Conservation (phyloP, 1,140 invertebrate genomes). For the Harlomillsia oculata region DNA sequence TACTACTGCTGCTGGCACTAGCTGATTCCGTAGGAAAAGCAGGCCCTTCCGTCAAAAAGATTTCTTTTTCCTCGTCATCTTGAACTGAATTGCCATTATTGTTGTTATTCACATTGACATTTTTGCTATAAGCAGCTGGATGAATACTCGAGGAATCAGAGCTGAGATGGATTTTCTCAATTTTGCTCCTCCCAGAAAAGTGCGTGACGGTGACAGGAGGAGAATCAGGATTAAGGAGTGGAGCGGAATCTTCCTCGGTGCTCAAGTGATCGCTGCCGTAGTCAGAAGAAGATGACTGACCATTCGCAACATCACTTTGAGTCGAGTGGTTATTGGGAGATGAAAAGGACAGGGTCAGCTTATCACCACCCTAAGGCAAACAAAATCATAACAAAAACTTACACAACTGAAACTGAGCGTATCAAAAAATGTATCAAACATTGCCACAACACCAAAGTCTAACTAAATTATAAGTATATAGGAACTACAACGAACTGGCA, state of each 20-base stretch:
- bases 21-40: conserved; percentile 40
- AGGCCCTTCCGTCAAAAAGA: conserved; percentile 21
- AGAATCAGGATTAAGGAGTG: conserved; percentile 33
- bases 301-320: conserved; percentile 22
- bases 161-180: conserved; percentile 40
- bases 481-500: too few species aligned
- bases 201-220: conserved; percentile 48
- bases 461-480: too few species aligned
- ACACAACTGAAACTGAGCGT: too few species aligned
- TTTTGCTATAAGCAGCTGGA: conserved; percentile 32
- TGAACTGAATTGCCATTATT: not conserved
- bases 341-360: conserved; percentile 54
- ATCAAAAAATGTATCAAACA: too few species aligned
- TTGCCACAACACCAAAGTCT: too few species aligned
- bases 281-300: conserved; percentile 17
- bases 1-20: conserved; percentile 35
- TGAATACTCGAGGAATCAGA: conserved; percentile 36
- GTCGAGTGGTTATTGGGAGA: not conserved
- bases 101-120: conserved; percentile 3
- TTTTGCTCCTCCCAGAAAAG: conserved; percentile 46
- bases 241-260: conserved; percentile 27
- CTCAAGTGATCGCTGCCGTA: conserved; percentile 3
- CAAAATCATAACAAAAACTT: too few species aligned
- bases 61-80: conserved; percentile 20
- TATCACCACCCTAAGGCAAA: conserved; percentile 57